These are phyloP conservation scores for Rhopalosiphum padi DNA, from an alignment of 1,140 invertebrate genomes.

Conservation along the genomic window DNA sequence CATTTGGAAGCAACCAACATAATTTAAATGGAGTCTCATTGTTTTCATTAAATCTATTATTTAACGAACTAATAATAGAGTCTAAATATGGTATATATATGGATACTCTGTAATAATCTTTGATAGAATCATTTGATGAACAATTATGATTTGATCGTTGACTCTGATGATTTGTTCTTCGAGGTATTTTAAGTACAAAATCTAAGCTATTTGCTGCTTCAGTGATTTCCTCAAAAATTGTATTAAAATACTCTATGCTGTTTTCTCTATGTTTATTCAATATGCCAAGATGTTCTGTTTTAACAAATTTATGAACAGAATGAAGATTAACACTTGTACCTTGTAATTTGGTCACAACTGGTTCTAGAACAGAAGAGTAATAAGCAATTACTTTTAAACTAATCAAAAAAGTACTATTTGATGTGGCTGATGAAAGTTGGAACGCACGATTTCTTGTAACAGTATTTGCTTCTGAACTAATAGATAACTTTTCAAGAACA, in stretches of 20 bases:
- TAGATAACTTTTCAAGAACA: constrained; percentile 8
- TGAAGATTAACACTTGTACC: constrained; percentile 2
- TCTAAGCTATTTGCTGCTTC: not conserved
- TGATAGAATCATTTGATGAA: constrained; percentile 13
- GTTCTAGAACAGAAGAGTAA: not conserved
- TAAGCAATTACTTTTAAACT: constrained; percentile 25
- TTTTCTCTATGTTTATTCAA: not conserved
- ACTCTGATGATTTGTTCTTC: constrained; percentile 23
- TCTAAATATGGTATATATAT: not conserved
- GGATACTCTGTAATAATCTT: constrained; percentile 18
- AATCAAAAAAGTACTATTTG: constrained; percentile 13
- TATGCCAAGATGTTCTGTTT: constrained; percentile 8
- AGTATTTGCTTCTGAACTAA: constrained; percentile 5
- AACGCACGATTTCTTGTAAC: constrained; percentile 20
- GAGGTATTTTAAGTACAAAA: constrained; percentile 9
- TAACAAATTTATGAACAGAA: constrained; percentile 24
- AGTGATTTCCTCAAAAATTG: constrained; percentile 27
- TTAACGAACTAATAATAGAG: constrained; percentile 32
- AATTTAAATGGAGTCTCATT: constrained; percentile 32
- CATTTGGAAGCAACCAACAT: not conserved
- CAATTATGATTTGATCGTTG: not conserved
- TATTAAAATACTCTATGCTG: constrained; percentile 4
- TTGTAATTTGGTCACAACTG: constrained; percentile 19
- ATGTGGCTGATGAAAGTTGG: constrained; percentile 21
- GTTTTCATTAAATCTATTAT: constrained; percentile 6